Percentiles rank a stretch among this genome's conserved stretches.
phyloP scores from a whole-genome alignment of 2,797 vertebrate genomes.

The Macrochelys suwanniensis region DNA sequence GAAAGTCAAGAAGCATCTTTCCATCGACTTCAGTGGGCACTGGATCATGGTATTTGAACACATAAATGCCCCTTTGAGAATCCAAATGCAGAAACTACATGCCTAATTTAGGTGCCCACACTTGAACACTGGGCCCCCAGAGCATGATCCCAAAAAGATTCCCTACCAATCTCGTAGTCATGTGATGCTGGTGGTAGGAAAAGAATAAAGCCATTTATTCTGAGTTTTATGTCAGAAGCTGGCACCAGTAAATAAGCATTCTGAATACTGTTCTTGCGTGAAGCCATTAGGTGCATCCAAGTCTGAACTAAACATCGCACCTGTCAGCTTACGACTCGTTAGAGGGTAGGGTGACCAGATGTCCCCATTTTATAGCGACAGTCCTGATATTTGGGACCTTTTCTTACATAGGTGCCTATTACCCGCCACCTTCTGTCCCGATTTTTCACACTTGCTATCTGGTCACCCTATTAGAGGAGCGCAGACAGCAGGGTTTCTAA shows the following conservation, averaged over 20 bases:
- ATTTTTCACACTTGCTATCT: too few species aligned
- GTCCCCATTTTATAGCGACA: too few species aligned
- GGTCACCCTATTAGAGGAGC: not conserved
- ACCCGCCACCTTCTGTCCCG: too few species aligned
- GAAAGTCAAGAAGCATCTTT: not conserved
- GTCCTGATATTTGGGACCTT: too few species aligned
- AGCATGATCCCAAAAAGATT: not conserved
- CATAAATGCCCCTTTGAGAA: not conserved
- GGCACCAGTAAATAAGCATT: not conserved
- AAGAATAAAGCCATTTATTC: not conserved
- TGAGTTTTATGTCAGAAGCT: not conserved
- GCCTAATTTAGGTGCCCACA: not conserved
- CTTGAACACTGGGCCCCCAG: not conserved
- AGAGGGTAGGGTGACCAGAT: too few species aligned
- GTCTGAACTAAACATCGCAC: not conserved
- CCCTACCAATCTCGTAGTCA: not conserved
- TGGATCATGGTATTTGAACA: not conserved
- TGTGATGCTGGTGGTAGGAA: not conserved
- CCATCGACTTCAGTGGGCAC: not conserved
- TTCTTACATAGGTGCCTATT: too few species aligned
- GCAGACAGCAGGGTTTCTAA: not conserved
- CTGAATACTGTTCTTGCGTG: not conserved
- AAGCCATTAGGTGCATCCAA: not conserved
- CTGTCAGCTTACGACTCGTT: not conserved
- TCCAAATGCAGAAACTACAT: not conserved